Base-by-base conservation (phyloP, 2,113 vertebrate genomes). In the Morone saxatilis region DNA sequence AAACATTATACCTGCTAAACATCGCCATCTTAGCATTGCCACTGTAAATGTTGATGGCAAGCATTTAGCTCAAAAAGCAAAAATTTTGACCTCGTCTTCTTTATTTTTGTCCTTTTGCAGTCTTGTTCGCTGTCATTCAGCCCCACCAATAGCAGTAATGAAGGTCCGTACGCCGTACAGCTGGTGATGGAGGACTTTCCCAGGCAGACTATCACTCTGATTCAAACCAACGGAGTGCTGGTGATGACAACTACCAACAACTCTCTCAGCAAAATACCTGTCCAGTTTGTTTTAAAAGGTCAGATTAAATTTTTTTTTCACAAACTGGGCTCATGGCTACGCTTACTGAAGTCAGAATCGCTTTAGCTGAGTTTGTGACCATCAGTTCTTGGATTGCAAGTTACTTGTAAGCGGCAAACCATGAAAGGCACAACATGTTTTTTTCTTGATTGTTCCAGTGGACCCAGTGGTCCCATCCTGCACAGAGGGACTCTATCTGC, bases 121-220 rank as follows among this genome's bases (percentile, higher is more conserved):
- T 20, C 68, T 17, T 93, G 92, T 2, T 22, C 17, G 4, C 17
- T 89, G 77, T 50, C n/a, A 0, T 91, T 89, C 80, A 48, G 3
- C 13, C 3, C 81, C 2, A 84, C 45, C 1, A 6, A 0, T 1
- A 59, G 9, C 50, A 57, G 5, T 14, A 0, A 2, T 31, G 56
- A 61, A 31, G 84, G 83, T 10, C 0, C 8, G 0, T 90, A 88
- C 10, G 85, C 19, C 0, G 62, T 90, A 8, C 92, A 92, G 85
- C 16, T 93, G 77, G 57, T 89, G 76, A 84, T 93, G 78, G 92
- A 93, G 88, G 92, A 93, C 77, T 92, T 90, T 0, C 79, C 89
- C 53, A 51, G 2, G 0, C 40, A 83, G 47, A 47, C 1, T 0
- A 88, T 93, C 56, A 72, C 0, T 11, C 60, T 93, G 70, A 81